Evolutionary conservation across 35 echinoderm and acorn worm species (phyloP), one percentile per base, ranked within the genome.

Genomic region (Heliocidaris tuberculata): DNA sequence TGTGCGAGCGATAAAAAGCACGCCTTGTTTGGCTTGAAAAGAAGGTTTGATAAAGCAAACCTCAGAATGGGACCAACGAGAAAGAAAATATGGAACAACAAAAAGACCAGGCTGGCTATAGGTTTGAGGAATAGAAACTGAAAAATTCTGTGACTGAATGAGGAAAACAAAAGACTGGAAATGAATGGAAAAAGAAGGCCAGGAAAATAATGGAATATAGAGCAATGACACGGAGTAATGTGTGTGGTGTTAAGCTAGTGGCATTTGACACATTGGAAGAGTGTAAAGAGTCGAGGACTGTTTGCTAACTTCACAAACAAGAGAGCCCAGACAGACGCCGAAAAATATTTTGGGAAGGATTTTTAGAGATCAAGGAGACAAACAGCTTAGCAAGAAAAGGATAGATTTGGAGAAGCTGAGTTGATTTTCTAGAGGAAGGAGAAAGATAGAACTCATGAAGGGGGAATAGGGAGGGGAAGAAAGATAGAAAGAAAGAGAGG

Each of bases 11-110:
- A 89, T 89, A 89, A 89, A 89, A 48, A 89, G 31, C 47, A 48
- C 87, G 87, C 87, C 87, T 89, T 89, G 87, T 89, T 89, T 89
- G 87, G 87, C 87, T 89, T 89, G 87, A 89, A 89, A 89, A 89
- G 87, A 31, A 48, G 87, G 87, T 89, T 89, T 89, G 87, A 89
- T 89, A 89, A 89, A 89, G 87, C 87, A 89, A 89, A 89, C 87
- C 31, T 21, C 31, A 89, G 29, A 89, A 89, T 89, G 31, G 21
- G 65, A 78, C 65, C 65, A 78, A 78, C 65, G 65, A 78, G 65
- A 78, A 78, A 78, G 65, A 78, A 78, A 78, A n/a, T 78, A 78
- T 78, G 27, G 65, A 78, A 78, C 65, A 78, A 78, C 11, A 56
- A 15, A 78, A 78, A 78, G 65, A 27, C 65, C 65, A 2, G 65